These are phyloP conservation scores for Eristalis tenax DNA, from an alignment of 2,888 invertebrate species.

Conservation along the genomic window DNA sequence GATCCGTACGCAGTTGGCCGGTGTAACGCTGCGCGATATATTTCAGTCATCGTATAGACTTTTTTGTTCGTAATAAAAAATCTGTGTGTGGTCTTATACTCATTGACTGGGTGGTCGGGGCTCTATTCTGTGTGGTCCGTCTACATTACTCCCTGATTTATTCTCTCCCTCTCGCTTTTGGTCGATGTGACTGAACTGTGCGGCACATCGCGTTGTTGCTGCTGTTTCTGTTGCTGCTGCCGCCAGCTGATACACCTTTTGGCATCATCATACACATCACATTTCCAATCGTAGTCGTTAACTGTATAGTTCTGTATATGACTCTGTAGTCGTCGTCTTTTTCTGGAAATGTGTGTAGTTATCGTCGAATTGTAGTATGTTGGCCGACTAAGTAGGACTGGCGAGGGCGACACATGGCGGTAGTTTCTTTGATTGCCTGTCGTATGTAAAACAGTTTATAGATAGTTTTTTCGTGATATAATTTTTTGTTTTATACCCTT, in stretches of 20 bases:
- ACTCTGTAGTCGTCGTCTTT: constrained; percentile 24
- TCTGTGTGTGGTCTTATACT: constrained; percentile 74
- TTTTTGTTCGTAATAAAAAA: constrained; percentile 69
- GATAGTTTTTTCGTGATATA: constrained; percentile 46
- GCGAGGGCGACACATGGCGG: constrained; percentile 36
- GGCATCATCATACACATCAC: constrained; percentile 67
- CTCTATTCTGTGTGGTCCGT: constrained; percentile 75
- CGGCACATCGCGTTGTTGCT: constrained; percentile 55
- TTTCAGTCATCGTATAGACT: constrained; percentile 72
- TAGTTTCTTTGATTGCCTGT: constrained; percentile 53
- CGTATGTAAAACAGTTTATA: constrained; percentile 53
- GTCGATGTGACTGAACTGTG: constrained; percentile 57
- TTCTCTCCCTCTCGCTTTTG: constrained; percentile 71
- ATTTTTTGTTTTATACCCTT: neutral
- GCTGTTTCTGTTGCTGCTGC: constrained; percentile 46
- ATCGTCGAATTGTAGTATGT: constrained; percentile 60
- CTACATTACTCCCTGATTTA: constrained; percentile 73
- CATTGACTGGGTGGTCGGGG: constrained; percentile 74
- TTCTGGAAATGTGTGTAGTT: neutral
- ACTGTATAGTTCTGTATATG: constrained; percentile 32
- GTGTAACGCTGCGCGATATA: constrained; percentile 71
- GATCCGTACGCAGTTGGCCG: constrained; percentile 56
- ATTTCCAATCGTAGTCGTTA: constrained; percentile 55
- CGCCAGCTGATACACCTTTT: constrained; percentile 69
- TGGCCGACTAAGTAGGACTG: constrained; percentile 42